Conservation (phyloP, 2,888 invertebrate species). For the Cephus nigrinus region DNA sequence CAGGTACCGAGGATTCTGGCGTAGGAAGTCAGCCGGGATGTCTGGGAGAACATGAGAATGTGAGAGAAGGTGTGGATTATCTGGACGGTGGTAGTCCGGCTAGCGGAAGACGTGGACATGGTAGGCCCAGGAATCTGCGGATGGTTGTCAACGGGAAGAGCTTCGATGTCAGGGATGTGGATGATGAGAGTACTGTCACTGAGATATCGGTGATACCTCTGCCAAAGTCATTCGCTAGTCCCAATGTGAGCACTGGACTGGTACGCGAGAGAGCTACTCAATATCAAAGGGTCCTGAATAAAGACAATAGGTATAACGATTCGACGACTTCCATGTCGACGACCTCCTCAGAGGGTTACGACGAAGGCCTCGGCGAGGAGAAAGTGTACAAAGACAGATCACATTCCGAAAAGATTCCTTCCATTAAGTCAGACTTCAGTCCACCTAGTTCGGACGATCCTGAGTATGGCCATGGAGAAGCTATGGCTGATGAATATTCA, state of each 20-base stretch:
- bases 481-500: conserved; percentile 74
- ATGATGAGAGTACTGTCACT: conserved; percentile 74
- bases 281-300: conserved; percentile 66
- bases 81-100: conserved; percentile 59
- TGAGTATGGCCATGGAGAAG: conserved; percentile 73
- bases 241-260: conserved; percentile 63
- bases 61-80: conserved; percentile 53
- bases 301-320: conserved; percentile 60
- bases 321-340: conserved; percentile 63
- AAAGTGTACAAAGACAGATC: conserved; percentile 78
- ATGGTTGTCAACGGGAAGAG: conserved; percentile 80
- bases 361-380: conserved; percentile 74
- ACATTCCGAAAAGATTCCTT: conserved; percentile 69
- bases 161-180: conserved; percentile 80
- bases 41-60: conserved; percentile 50
- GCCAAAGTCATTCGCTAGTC: conserved; percentile 66
- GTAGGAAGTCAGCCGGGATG: conserved; percentile 67
- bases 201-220: conserved; percentile 75
- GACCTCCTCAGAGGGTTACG: conserved; percentile 64
- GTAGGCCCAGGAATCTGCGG: conserved; percentile 77
- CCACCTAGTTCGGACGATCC: conserved; percentile 69
- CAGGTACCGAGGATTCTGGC: conserved; percentile 76
- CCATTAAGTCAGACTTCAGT: conserved; percentile 61
- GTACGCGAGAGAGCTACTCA: conserved; percentile 68
- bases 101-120: conserved; percentile 48